These are phyloP conservation scores for Scophthalmus maximus DNA, from an alignment of 2,113 vertebrate genomes.

Conservation along the genomic window DNA sequence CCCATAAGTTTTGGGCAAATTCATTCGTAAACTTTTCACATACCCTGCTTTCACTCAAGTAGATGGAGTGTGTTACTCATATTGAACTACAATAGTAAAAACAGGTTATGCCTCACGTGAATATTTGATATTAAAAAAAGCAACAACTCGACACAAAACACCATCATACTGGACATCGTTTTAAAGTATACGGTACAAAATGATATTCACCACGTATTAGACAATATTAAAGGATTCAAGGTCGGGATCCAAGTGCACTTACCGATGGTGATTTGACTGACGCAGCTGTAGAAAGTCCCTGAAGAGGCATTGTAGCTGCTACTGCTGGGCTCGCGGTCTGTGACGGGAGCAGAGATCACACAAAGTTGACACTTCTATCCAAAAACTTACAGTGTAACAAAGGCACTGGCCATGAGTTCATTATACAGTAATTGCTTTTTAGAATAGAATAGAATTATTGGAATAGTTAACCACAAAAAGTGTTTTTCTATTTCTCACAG, in stretches of 20 bases:
- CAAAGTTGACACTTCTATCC: not conserved
- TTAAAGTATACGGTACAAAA: not conserved
- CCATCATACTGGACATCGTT: too few relatives aligned
- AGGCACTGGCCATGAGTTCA: not conserved
- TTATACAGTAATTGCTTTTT: not conserved
- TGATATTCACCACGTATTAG: not conserved
- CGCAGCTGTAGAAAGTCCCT: slow-evolving; percentile 87
- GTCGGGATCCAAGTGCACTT: slow-evolving; percentile 56
- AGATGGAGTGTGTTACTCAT: not conserved
- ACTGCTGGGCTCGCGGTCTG: slow-evolving; percentile 85
- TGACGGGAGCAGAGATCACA: slow-evolving; percentile 34
- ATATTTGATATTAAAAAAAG: too few relatives aligned
- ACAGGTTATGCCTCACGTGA: not conserved
- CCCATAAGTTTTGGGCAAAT: too few relatives aligned
- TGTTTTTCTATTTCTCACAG: not conserved
- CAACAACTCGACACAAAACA: too few relatives aligned
- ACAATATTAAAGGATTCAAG: not conserved
- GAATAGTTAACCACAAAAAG: too few relatives aligned
- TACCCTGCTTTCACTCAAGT: not conserved
- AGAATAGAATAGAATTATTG: not conserved
- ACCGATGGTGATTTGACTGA: slow-evolving; percentile 91
- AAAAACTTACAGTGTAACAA: not conserved
- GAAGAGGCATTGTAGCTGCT: slow-evolving; percentile 85
- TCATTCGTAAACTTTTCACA: not conserved
- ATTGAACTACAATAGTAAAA: not conserved